Conservation (phyloP, 2,888 invertebrate species). For the Perizoma flavofasciatum region DNA sequence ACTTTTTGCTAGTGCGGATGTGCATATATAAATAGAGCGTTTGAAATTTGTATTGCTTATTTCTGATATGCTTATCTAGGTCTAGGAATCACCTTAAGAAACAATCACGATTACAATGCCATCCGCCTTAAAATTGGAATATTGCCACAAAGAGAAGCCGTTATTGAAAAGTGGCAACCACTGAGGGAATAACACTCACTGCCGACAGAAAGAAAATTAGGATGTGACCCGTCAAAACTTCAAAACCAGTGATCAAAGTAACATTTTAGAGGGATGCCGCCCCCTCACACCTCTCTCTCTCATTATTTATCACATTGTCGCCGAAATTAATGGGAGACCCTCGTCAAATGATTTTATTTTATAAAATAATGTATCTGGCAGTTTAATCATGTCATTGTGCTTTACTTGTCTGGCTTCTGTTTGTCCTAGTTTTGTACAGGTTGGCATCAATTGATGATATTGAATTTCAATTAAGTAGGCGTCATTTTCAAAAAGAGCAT, state of each 20-base stretch:
- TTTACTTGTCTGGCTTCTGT: slow-evolving; percentile 26
- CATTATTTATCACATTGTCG: slow-evolving; percentile 84
- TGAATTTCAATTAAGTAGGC: no score
- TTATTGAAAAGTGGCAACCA: slow-evolving; percentile 73
- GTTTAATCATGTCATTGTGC: slow-evolving; percentile 80
- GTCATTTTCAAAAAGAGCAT: no score
- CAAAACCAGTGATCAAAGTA: slow-evolving; percentile 75
- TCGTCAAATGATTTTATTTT: slow-evolving; percentile 82
- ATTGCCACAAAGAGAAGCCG: slow-evolving; percentile 65
- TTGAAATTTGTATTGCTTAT: no score
- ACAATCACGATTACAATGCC: background rate
- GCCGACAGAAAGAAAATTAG: slow-evolving; percentile 77
- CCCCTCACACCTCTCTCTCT: slow-evolving; percentile 79
- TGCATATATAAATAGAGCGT: no score
- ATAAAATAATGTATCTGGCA: slow-evolving; percentile 77
- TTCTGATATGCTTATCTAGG: no score
- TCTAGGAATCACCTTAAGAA: no score
- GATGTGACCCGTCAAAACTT: slow-evolving; percentile 80
- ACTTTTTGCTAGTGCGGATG: no score
- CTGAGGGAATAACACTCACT: slow-evolving; percentile 52
- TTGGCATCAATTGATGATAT: background rate
- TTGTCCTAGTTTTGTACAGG: slow-evolving; percentile 2
- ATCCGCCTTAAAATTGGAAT: slow-evolving; percentile 63
- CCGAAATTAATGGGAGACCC: slow-evolving; percentile 81
- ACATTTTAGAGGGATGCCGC: slow-evolving; percentile 66